Percentiles rank a stretch among this genome's conserved stretches.
Conservation (phyloP, 2,113 vertebrate genomes). For the Ammodytes dubius region DNA sequence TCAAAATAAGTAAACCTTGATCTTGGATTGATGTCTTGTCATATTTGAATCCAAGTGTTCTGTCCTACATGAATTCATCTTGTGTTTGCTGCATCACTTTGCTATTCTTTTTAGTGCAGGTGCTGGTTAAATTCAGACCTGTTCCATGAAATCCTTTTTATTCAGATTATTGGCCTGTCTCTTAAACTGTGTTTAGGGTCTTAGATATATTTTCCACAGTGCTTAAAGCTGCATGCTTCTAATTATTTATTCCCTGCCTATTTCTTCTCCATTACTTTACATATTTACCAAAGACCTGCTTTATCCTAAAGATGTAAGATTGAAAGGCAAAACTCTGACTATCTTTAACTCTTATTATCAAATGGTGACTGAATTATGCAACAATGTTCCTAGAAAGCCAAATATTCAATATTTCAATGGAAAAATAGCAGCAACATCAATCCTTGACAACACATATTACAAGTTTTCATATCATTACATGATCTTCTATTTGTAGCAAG, state of each 20-base stretch:
- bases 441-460: not conserved
- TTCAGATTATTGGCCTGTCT: not conserved
- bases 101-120: slow-evolving; percentile 16
- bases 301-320: slow-evolving; percentile 3
- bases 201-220: not conserved
- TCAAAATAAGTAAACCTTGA: not conserved
- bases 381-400: not conserved
- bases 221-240: slow-evolving; percentile 35
- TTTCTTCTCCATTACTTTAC: not conserved
- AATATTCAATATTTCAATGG: slow-evolving; percentile 1
- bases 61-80: slow-evolving; percentile 11
- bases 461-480: not conserved
- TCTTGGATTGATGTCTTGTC: slow-evolving; percentile 33
- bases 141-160: not conserved
- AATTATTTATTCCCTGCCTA: slow-evolving; percentile 5
- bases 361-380: slow-evolving; percentile 34
- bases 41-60: slow-evolving; percentile 5
- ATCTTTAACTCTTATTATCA: not conserved
- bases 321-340: not conserved
- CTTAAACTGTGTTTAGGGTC: not conserved
- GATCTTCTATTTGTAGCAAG: not conserved
- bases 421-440: not conserved
- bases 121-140: not conserved
- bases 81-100: slow-evolving; percentile 77
- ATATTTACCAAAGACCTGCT: slow-evolving; percentile 12